phyloP scores from a whole-genome alignment of 2,888 invertebrate species.

The Caenorhabditis sp. region DNA sequence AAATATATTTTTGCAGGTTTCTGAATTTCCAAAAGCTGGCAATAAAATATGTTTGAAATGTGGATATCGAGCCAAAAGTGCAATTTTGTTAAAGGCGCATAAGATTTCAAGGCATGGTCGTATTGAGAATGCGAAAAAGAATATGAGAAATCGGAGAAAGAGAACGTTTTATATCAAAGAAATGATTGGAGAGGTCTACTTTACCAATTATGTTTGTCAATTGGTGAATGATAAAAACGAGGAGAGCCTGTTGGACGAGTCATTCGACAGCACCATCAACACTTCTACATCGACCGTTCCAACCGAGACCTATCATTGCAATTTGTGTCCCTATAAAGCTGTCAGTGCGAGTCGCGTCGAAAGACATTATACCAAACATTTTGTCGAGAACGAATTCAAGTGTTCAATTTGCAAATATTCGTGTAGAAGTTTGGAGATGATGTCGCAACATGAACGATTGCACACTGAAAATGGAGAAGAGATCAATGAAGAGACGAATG shows the following conservation, averaged over 20 bases:
- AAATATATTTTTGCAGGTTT: constrained; percentile 5
- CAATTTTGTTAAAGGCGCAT: background rate
- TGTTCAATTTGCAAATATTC: constrained; percentile 39
- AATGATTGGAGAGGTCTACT: constrained; percentile 26
- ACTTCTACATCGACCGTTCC: background rate
- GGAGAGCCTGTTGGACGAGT: constrained; percentile 13
- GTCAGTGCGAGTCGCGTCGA: constrained; percentile 15
- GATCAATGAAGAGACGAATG: background rate
- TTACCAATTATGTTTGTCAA: background rate
- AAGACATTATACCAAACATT: constrained; percentile 26
- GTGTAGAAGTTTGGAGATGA: constrained; percentile 28
- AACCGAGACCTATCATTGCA: constrained; percentile 9
- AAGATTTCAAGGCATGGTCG: background rate
- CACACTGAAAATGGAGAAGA: constrained; percentile 21
- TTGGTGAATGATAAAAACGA: background rate
- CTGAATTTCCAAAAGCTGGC: background rate
- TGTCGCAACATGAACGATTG: constrained; percentile 33
- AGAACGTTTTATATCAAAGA: constrained; percentile 28
- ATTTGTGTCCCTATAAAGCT: constrained; percentile 24
- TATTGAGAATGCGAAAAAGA: background rate
- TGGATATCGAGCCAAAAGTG: constrained; percentile 16
- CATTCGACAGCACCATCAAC: constrained; percentile 5
- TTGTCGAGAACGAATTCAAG: constrained; percentile 7
- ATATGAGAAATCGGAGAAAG: no score
- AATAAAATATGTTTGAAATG: constrained; percentile 18